Evolutionary conservation across 2,888 invertebrate genomes (phyloP).

Genomic region (Heliconius hortense): DNA sequence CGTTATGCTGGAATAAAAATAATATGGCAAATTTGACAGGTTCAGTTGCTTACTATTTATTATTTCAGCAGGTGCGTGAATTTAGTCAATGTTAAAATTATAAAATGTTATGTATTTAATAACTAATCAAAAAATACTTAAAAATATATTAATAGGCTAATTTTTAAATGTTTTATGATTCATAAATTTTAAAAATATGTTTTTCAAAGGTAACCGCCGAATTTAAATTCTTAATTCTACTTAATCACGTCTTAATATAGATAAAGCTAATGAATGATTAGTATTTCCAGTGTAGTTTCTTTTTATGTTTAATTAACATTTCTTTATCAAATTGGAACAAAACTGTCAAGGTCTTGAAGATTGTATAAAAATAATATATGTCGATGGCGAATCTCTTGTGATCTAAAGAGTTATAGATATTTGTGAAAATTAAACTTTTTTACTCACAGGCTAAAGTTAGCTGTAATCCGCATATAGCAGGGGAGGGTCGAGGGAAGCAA

Average conservation of each 20-base stretch:
- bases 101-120: neutral
- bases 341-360: neutral
- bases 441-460: too few relatives aligned
- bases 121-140: neutral
- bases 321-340: conserved; percentile 17
- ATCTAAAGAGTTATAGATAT: neutral
- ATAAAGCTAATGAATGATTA: conserved; percentile 7
- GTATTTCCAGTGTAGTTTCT: neutral
- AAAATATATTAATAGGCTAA: neutral
- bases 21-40: too few relatives aligned
- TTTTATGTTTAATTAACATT: neutral
- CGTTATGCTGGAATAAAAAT: too few relatives aligned
- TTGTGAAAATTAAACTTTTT: too few relatives aligned
- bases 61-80: neutral
- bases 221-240: conserved; percentile 2
- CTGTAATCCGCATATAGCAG: too few relatives aligned
- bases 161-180: neutral
- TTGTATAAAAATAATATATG: neutral
- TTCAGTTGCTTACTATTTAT: neutral
- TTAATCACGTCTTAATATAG: neutral
- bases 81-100: neutral
- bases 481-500: too few relatives aligned
- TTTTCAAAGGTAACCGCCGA: neutral
- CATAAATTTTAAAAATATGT: neutral
- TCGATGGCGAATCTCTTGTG: neutral